Percentiles rank a stretch among this genome's conserved stretches.
Conservation (phyloP, 2,888 invertebrate species). For the Sinohyriopsis cumingii region DNA sequence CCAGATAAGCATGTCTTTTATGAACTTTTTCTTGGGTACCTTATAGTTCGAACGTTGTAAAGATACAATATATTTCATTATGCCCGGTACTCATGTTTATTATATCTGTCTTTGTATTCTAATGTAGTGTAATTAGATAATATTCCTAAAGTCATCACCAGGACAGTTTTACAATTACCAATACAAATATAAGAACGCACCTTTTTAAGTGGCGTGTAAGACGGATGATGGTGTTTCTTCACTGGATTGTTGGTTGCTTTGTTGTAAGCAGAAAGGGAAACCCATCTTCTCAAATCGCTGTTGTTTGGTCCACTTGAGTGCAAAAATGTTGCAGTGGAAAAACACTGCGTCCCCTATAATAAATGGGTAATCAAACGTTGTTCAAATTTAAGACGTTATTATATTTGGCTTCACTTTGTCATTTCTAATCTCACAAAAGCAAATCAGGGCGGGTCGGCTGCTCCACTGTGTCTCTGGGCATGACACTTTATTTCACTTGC, state of each 20-base stretch:
- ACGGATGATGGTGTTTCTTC: conserved; percentile 61
- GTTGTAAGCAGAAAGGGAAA: conserved; percentile 63
- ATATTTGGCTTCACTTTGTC: neutral
- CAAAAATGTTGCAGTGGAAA: conserved; percentile 64
- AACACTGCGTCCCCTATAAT: conserved; percentile 64
- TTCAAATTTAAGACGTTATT: neutral
- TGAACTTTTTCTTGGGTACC: too few relatives aligned
- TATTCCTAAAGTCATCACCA: neutral
- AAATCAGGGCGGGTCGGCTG: too few relatives aligned
- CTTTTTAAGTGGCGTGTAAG: conserved; percentile 62
- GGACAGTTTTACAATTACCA: neutral
- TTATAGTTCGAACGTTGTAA: too few relatives aligned
- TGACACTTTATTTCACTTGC: too few relatives aligned
- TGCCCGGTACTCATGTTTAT: too few relatives aligned
- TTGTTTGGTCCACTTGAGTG: conserved; percentile 62
- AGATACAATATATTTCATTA: too few relatives aligned
- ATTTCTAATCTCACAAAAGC: neutral
- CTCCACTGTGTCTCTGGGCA: too few relatives aligned
- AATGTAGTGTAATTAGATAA: too few relatives aligned
- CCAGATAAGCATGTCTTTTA: too few relatives aligned
- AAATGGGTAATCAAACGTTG: neutral
- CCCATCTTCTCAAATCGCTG: conserved; percentile 64
- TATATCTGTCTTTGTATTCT: too few relatives aligned
- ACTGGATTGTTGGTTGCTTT: conserved; percentile 63
- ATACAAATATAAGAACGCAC: conserved; percentile 26